Evolutionary conservation across 1,140 invertebrate species (phyloP), one percentile per base, ranked within the genome.

Genomic region (Holotrichia oblita): DNA sequence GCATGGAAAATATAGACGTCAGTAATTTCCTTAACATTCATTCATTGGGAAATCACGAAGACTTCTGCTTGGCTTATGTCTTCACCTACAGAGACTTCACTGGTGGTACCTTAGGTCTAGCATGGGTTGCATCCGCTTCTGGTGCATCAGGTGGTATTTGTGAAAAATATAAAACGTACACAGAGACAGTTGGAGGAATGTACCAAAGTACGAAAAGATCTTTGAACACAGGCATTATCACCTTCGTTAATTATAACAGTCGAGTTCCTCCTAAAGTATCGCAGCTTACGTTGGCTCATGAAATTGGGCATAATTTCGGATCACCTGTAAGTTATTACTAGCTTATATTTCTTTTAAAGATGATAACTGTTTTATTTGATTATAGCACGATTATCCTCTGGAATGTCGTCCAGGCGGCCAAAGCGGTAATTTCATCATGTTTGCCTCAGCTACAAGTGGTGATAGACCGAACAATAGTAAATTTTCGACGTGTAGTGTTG

Each of bases 1-100:
- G 98, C 87, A 93, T 96, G 85, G 95, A 96, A 84, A 99, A 99
- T 86, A 98, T 99, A 83, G 98, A 99, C 87, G 98, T 99, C 72
- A 99, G 97, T 82, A 99, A 99, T 89, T 99, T 99, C 88, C 90
- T 99, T 55, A 99, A 99, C 89, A 90, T 99, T 20, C 98, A 99
- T 87, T 99, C 98, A 8, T 90, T 99, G 72, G 94, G 95, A 34
- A 97, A 99, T 89, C 98, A 99, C 87, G 95, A 98, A 84, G 95
- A 96, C 85, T 99, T 99, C 89, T 99, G 99, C 87, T 90, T 99
- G 55, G 98, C 98, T 9, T 99, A 99, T 86, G 96, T 99, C 40
- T 99, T 99, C 87, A 99, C 99, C 0, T 99, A 99, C 87, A 87
- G 91, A 87, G 86, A 87, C 74, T 87, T 87, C 73, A 86, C 85